Percentiles rank a stretch among this genome's conserved stretches.
phyloP scores from a whole-genome alignment of 2,888 invertebrate species.

The Calameuta idolon region DNA sequence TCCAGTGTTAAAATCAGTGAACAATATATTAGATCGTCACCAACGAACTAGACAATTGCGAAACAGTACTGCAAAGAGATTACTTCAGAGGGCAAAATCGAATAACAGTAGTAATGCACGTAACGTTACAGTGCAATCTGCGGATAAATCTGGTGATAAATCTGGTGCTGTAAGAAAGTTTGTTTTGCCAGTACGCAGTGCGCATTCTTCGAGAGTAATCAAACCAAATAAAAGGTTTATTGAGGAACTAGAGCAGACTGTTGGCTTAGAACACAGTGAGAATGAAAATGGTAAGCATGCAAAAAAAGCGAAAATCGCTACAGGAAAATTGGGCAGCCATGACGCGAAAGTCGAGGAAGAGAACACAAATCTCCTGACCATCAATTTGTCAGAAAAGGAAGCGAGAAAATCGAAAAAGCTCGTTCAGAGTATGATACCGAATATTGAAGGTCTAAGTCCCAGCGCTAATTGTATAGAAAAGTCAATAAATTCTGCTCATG shows the following conservation, averaged over 20 bases:
- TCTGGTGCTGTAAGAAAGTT: constrained; percentile 72
- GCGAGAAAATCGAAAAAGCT: constrained; percentile 40
- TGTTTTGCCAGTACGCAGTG: constrained; percentile 84
- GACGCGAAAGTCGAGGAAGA: constrained; percentile 35
- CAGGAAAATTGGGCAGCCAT: constrained; percentile 33
- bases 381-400: constrained; percentile 40
- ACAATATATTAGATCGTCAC: constrained; percentile 60
- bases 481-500: constrained; percentile 30
- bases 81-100: constrained; percentile 60
- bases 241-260: constrained; percentile 73
- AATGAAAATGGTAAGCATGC: constrained; percentile 45
- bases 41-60: constrained; percentile 59
- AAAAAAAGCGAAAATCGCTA: constrained; percentile 51
- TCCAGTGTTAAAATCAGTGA: constrained; percentile 59
- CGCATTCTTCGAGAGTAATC: constrained; percentile 86
- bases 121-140: constrained; percentile 44
- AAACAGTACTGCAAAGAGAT: constrained; percentile 60
- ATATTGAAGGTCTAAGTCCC: constrained; percentile 26
- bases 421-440: constrained; percentile 20
- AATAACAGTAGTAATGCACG: constrained; percentile 42
- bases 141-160: constrained; percentile 57
- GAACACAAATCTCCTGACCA: constrained; percentile 26
- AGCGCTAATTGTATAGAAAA: constrained; percentile 33
- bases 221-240: constrained; percentile 89
- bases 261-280: constrained; percentile 55